Evolutionary conservation across 2,797 vertebrate species (phyloP).

Genomic region (Xiphophorus birchmanni): DNA sequence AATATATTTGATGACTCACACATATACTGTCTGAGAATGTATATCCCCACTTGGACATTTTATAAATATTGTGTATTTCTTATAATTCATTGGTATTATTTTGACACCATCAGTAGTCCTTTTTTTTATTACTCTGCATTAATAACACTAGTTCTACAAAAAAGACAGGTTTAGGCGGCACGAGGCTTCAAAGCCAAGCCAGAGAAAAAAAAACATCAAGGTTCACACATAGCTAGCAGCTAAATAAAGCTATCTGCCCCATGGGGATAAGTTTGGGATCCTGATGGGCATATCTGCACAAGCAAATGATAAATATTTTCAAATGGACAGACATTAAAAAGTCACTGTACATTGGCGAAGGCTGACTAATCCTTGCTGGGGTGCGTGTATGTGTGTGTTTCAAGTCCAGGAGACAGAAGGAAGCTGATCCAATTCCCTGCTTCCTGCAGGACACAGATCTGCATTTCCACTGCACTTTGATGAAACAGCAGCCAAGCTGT

Average conservation of each 20-base stretch:
- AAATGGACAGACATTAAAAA: constrained; percentile 46
- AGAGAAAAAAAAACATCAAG: constrained; percentile 10
- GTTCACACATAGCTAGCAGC: constrained; percentile 36
- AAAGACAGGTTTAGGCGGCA: constrained; percentile 21
- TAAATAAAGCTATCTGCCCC: constrained; percentile 41
- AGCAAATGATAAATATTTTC: constrained; percentile 54
- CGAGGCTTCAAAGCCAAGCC: constrained; percentile 18
- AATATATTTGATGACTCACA: background rate
- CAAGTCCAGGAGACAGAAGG: constrained; percentile 62
- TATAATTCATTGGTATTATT: background rate
- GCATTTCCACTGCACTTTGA: constrained; percentile 75
- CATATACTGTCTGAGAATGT: background rate
- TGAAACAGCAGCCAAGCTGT: constrained; percentile 76
- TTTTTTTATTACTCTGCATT: background rate
- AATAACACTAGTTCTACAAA: background rate
- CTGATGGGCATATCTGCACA: constrained; percentile 41
- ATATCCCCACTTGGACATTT: background rate
- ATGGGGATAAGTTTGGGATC: constrained; percentile 27
- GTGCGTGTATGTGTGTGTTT: constrained; percentile 39
- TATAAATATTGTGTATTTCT: constrained; percentile 1
- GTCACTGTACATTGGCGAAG: constrained; percentile 49
- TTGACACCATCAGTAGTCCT: background rate
- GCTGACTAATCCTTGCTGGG: constrained; percentile 57
- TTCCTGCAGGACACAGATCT: constrained; percentile 74
- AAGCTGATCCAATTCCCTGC: constrained; percentile 67